phyloP scores from a whole-genome alignment of 2,797 vertebrate genomes.

The Loriculus beryllinus region DNA sequence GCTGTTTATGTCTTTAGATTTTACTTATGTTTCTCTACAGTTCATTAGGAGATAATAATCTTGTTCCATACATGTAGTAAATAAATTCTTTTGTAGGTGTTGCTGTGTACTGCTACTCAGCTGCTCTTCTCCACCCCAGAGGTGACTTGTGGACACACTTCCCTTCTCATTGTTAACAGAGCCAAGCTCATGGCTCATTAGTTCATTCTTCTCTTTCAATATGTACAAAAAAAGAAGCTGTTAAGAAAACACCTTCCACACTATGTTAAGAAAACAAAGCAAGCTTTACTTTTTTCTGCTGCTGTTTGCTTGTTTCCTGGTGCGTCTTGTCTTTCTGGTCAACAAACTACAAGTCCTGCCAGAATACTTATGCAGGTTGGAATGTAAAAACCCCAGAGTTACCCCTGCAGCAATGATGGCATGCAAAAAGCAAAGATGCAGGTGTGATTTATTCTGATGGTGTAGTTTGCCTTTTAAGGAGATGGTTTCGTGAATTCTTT shows the following conservation, averaged over 20 bases:
- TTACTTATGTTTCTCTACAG: not conserved
- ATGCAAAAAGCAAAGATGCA: conserved; percentile 1
- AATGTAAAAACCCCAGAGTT: conserved; percentile 32
- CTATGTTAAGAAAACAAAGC: not conserved
- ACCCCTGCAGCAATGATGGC: conserved; percentile 25
- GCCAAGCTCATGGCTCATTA: not conserved
- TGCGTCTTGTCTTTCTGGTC: not conserved
- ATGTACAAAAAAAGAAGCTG: not conserved
- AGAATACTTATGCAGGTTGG: not conserved
- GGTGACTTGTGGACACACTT: not conserved
- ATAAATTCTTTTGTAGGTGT: not conserved
- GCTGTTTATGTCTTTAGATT: not conserved
- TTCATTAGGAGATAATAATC: not conserved
- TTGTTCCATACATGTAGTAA: not conserved
- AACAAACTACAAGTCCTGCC: conserved; percentile 3
- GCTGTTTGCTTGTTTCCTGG: not conserved
- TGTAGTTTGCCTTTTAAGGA: conserved; percentile 53
- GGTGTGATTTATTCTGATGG: conserved; percentile 36
- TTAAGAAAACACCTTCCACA: not conserved
- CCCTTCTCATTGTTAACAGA: not conserved
- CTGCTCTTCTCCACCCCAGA: not conserved
- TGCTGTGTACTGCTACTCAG: not conserved
- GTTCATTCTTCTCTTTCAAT: not conserved
- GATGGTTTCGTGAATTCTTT: conserved; percentile 1
- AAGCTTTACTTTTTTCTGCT: not conserved